Base-by-base conservation (phyloP, 2,113 vertebrate genomes). In the Microcebus ravelobensis region DNA sequence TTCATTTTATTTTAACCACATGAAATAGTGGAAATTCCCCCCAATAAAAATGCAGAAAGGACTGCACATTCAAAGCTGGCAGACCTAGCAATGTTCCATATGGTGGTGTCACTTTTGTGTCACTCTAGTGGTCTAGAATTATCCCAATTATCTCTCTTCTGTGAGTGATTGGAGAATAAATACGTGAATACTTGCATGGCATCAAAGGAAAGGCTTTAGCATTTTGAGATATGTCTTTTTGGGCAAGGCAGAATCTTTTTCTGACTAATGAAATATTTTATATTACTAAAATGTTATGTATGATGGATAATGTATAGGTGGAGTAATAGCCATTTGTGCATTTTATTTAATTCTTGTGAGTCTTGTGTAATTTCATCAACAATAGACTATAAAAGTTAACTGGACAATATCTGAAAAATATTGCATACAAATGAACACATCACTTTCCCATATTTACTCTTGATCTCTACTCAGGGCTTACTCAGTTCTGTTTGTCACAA, bases 371-470 rank as follows among this genome's bases (percentile, higher is more conserved):
- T 89, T 88, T 95, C 14, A 88, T 95, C 20, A 95, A 29, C 29
- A 23, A n/a, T 50, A 55, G 39, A 76, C 42, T 63, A 8, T 91
- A 29, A 70, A 87, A 73, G 13, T n/a, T 55, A 79, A 42, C 9
- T 92, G 34, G 45, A 25, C 10, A 91, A 42, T 42, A 23, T 34
- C 50, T 96, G 67, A 87, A 89, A 93, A 95, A 59, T 77, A 81
- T 21, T 55, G 10, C 15, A 5, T 70, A 11, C 2, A 74, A 68
- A 59, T 17, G 36, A 67, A n/a, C 29, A 71, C 42, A 45, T 52
- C 34, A 79, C 27, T 90, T 93, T 84, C 83, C 4, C 18, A 39
- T 65, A 81, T 88, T 80, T 65, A 84, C 7, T 82, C 18, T 92
- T 80, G 70, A 25, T 42, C 39, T 50, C 17, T 61, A 81, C 48